Evolutionary conservation across 2,888 invertebrate species (phyloP).

Genomic region (Uloborus plumipes): DNA sequence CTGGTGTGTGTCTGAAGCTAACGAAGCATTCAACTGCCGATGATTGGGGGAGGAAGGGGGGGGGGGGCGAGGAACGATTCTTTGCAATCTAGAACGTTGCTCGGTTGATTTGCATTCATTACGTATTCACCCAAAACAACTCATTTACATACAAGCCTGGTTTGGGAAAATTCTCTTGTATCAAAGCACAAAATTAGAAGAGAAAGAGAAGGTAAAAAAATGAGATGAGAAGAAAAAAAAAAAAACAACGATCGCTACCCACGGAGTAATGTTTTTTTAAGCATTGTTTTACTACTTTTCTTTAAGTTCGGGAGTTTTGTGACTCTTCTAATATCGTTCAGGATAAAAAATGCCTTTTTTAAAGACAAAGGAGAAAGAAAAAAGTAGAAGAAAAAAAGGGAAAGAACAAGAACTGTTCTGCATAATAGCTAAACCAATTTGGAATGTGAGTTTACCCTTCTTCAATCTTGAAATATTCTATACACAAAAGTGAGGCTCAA

Average conservation of each 20-base stretch:
- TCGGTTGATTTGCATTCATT: constrained; percentile 62
- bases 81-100: constrained; percentile 46
- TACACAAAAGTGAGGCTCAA: too few species aligned
- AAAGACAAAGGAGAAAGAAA: constrained; percentile 10
- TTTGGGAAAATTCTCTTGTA: constrained; percentile 61
- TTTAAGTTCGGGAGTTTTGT: constrained; percentile 60
- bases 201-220: constrained; percentile 28
- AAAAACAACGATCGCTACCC: constrained; percentile 60
- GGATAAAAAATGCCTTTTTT: constrained; percentile 29
- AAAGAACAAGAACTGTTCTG: constrained; percentile 41
- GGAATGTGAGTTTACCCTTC: constrained; percentile 44
- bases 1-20: constrained; percentile 47
- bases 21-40: constrained; percentile 61
- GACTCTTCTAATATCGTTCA: constrained; percentile 59
- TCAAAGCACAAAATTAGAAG: constrained; percentile 63
- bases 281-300: constrained; percentile 64
- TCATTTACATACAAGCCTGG: constrained; percentile 63
- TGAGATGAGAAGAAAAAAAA: constrained; percentile 17
- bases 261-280: constrained; percentile 64
- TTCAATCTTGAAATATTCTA: too few species aligned
- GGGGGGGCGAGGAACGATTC: constrained; percentile 11
- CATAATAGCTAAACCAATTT: constrained; percentile 64
- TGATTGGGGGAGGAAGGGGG: constrained; percentile 36
- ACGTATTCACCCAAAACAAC: constrained; percentile 62
- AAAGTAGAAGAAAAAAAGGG: constrained; percentile 24